These are phyloP conservation scores for Phycodurus eques DNA, from an alignment of 2,113 vertebrate genomes.

Conservation along the genomic window DNA sequence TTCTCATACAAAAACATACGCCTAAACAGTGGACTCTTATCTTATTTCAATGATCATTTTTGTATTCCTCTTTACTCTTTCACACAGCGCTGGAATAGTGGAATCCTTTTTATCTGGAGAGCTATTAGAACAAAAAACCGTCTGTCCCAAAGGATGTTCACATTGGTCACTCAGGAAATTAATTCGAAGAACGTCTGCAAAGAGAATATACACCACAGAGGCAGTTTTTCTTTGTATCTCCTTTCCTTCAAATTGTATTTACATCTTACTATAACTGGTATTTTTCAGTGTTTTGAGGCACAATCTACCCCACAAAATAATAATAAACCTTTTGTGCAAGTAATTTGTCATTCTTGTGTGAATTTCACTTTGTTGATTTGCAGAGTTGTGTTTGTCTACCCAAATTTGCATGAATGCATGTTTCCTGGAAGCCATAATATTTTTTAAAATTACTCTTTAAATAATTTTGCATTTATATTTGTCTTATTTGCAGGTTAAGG, in stretches of 20 bases:
- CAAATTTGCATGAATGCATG: slow-evolving; percentile 58
- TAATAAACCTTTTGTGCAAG: slow-evolving; percentile 57
- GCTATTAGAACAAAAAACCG: not conserved
- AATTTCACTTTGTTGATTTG: slow-evolving; percentile 78
- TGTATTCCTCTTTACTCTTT: not conserved
- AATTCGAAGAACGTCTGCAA: not conserved
- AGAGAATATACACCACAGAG: not conserved
- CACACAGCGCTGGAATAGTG: not conserved
- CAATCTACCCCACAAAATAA: slow-evolving; percentile 27
- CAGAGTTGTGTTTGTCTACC: slow-evolving; percentile 10
- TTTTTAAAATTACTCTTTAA: slow-evolving; percentile 23
- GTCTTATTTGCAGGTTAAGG: slow-evolving; percentile 92
- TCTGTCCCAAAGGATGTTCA: not conserved
- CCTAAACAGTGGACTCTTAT: not conserved
- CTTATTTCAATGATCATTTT: not conserved
- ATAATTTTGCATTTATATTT: slow-evolving; percentile 76
- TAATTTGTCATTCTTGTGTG: slow-evolving; percentile 69
- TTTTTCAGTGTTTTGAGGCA: slow-evolving; percentile 27
- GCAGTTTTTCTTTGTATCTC: not conserved
- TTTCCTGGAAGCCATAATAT: slow-evolving; percentile 19
- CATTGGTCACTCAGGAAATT: not conserved
- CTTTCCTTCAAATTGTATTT: not conserved
- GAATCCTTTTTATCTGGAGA: not conserved
- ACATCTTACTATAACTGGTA: not conserved
- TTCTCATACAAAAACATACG: not conserved